These are phyloP conservation scores for Acanthurus tractus DNA, from an alignment of 2,797 vertebrate species.

Conservation along the genomic window DNA sequence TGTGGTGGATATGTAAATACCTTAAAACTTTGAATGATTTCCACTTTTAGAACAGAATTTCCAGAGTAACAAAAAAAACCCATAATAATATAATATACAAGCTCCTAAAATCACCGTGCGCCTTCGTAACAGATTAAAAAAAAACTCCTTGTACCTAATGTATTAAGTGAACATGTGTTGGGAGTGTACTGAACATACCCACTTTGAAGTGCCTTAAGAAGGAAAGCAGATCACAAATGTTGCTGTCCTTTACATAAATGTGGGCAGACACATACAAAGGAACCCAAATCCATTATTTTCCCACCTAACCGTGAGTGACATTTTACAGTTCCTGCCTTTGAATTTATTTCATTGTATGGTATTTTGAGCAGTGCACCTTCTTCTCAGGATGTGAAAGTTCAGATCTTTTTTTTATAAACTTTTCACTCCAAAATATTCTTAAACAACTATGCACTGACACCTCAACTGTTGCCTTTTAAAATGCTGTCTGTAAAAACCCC, in stretches of 20 bases:
- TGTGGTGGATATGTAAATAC: too few species aligned
- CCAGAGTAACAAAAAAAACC: not conserved
- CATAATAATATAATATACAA: too few species aligned
- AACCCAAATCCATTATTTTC: not conserved
- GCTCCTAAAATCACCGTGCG: too few species aligned
- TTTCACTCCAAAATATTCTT: conserved; percentile 10
- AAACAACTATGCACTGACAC: not conserved
- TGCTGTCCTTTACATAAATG: not conserved
- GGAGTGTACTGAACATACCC: not conserved
- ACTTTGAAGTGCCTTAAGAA: not conserved
- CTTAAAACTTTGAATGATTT: too few species aligned
- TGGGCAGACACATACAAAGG: not conserved
- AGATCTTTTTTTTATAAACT: conserved; percentile 4
- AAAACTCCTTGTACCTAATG: not conserved
- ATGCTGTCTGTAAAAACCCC: not conserved
- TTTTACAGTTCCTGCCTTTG: not conserved
- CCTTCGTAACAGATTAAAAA: not conserved
- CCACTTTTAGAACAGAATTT: not conserved
- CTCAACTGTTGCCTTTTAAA: not conserved
- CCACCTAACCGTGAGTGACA: not conserved
- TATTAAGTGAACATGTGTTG: not conserved
- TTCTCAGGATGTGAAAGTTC: not conserved
- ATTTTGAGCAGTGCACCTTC: not conserved
- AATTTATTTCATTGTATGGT: not conserved
- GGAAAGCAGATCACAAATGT: not conserved